Conservation (phyloP, 2,888 invertebrate genomes). For the Tetragnatha montana region DNA sequence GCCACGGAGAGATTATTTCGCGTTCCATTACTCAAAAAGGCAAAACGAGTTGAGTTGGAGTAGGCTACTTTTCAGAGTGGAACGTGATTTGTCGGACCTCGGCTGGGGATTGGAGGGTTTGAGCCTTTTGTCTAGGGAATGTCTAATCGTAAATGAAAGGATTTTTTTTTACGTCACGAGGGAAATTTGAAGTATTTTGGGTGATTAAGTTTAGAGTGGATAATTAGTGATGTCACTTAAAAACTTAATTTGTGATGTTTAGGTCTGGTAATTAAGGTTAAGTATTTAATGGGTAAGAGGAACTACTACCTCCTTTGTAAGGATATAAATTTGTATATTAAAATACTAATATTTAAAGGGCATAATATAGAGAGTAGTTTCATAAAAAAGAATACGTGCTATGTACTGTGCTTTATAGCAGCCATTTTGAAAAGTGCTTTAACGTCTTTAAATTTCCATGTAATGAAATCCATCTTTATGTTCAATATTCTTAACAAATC, state of each 20-base stretch:
- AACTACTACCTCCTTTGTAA: too few relatives aligned
- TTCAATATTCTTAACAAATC: too few relatives aligned
- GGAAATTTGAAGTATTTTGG: neutral
- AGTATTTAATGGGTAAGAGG: too few relatives aligned
- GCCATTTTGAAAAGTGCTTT: too few relatives aligned
- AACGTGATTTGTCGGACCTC: slow-evolving; percentile 40
- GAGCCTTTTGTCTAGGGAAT: neutral
- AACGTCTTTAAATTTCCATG: too few relatives aligned
- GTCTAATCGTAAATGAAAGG: neutral
- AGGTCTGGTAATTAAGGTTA: too few relatives aligned
- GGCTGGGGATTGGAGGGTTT: neutral
- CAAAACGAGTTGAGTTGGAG: slow-evolving; percentile 16
- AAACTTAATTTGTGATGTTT: neutral
- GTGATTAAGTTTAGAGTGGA: neutral
- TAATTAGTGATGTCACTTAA: neutral
- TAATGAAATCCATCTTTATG: too few relatives aligned
- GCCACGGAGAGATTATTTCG: slow-evolving; percentile 36
- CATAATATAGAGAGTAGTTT: too few relatives aligned
- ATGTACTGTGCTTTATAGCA: too few relatives aligned
- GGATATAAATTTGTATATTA: too few relatives aligned
- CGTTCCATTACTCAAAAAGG: slow-evolving; percentile 44
- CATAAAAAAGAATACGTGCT: too few relatives aligned
- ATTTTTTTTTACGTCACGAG: neutral
- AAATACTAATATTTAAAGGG: too few relatives aligned
- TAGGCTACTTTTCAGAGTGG: slow-evolving; percentile 42